Evolutionary conservation across 1,140 invertebrate genomes (phyloP).

Genomic region (Aphis craccivora): DNA sequence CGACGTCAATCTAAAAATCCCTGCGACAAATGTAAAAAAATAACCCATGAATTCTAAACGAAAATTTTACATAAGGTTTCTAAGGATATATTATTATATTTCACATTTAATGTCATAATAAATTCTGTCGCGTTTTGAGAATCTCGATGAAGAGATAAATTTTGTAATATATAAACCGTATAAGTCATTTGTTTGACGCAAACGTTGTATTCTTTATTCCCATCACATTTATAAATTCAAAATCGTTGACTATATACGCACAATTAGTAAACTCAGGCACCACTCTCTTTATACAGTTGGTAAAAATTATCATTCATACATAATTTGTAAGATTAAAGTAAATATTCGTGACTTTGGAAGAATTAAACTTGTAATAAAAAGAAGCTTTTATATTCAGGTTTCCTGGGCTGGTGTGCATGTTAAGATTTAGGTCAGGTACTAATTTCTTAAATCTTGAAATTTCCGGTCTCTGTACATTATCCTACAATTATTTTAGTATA

Average conservation of each 20-base stretch:
- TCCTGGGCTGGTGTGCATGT: neutral
- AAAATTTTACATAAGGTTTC: neutral
- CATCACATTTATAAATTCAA: too few species aligned
- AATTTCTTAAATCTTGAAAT: too few species aligned
- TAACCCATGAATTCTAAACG: neutral
- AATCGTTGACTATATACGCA: too few species aligned
- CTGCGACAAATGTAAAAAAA: neutral
- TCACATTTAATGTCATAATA: neutral
- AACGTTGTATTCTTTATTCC: neutral
- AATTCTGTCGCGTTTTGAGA: neutral
- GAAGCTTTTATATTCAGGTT: neutral
- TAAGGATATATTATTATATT: neutral
- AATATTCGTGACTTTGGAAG: neutral
- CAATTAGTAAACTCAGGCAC: neutral
- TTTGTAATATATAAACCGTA: too few species aligned
- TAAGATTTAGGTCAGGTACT: neutral
- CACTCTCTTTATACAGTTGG: too few species aligned
- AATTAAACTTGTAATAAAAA: neutral
- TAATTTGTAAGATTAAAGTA: neutral
- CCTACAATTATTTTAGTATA: too few species aligned
- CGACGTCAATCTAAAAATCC: conserved; percentile 37
- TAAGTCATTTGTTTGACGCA: too few species aligned
- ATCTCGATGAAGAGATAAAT: too few species aligned
- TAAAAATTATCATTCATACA: neutral
- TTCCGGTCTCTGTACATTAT: too few species aligned